Percentiles rank a stretch among this genome's conserved stretches.
Evolutionary conservation across 2,797 vertebrate genomes (phyloP).

Genomic region (Dryobates pubescens): DNA sequence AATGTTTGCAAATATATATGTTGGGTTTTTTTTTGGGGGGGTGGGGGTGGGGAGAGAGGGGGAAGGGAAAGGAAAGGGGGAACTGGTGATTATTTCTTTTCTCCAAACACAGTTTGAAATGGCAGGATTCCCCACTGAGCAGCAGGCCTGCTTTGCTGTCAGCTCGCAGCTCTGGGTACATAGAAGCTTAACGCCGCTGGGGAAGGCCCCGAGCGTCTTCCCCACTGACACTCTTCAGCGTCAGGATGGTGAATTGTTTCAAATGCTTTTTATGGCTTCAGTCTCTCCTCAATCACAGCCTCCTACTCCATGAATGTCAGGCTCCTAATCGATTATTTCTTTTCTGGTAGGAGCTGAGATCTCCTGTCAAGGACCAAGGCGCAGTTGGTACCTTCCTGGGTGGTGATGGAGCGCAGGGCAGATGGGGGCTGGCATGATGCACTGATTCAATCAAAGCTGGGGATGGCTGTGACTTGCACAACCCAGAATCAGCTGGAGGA

Average conservation of each 20-base stretch:
- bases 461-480: neutral
- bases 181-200: neutral
- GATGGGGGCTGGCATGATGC: neutral
- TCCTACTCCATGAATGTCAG: neutral
- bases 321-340: slow-evolving; percentile 1
- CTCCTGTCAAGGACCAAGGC: neutral
- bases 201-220: neutral
- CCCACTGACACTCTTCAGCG: neutral
- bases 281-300: neutral
- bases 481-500: neutral
- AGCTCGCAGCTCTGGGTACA: neutral
- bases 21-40: too few relatives aligned
- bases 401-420: neutral
- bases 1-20: slow-evolving; percentile 38
- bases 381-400: neutral
- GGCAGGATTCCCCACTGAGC: neutral
- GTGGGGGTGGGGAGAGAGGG: too few relatives aligned
- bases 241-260: slow-evolving; percentile 43
- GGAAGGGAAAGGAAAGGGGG: rapidly evolving
- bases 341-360: neutral
- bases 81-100: neutral
- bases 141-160: neutral
- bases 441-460: neutral
- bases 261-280: slow-evolving; percentile 9
- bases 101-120: neutral